phyloP scores from a whole-genome alignment of 2,888 invertebrate genomes.

The Oxytorus armatus region DNA sequence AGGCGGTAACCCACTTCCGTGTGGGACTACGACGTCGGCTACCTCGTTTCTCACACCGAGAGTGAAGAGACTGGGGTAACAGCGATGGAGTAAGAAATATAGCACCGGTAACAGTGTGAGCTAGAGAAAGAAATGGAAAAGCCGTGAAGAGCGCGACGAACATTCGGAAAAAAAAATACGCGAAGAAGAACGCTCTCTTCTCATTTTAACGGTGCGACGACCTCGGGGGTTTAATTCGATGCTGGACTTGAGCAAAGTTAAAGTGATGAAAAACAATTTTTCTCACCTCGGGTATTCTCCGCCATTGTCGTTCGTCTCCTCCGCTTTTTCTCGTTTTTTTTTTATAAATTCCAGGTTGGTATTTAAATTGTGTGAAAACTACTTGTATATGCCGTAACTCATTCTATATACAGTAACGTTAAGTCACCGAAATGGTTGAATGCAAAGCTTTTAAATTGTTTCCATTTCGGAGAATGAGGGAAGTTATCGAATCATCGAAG shows the following conservation, averaged over 20 bases:
- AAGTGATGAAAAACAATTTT: constrained; percentile 68
- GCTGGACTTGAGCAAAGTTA: constrained; percentile 65
- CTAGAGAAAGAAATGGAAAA: constrained; percentile 42
- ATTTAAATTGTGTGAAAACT: constrained; percentile 63
- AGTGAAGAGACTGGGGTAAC: constrained; percentile 31
- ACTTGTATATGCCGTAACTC: constrained; percentile 32
- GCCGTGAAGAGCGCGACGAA: constrained; percentile 52
- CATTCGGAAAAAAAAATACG: constrained; percentile 55
- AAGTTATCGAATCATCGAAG: constrained; percentile 9
- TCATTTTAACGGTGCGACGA: constrained; percentile 62
- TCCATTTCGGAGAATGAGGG: constrained; percentile 3
- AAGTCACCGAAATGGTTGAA: constrained; percentile 31
- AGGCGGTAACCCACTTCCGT: constrained; percentile 66
- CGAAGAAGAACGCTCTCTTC: constrained; percentile 55
- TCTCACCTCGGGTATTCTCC: constrained; percentile 62
- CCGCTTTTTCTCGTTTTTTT: constrained; percentile 47
- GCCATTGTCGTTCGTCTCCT: constrained; percentile 31
- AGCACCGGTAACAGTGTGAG: constrained; percentile 36
- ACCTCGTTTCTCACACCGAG: constrained; percentile 63
- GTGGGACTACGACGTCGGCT: constrained; percentile 64
- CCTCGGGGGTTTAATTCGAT: constrained; percentile 64
- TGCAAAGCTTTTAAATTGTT: constrained; percentile 44
- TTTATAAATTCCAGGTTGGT: constrained; percentile 58
- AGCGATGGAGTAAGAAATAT: constrained; percentile 46
- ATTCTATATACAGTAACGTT: constrained; percentile 22